Evolutionary conservation across 1,140 invertebrate genomes (phyloP), one percentile per base, ranked within the genome.

Genomic region (Augochlora pura): DNA sequence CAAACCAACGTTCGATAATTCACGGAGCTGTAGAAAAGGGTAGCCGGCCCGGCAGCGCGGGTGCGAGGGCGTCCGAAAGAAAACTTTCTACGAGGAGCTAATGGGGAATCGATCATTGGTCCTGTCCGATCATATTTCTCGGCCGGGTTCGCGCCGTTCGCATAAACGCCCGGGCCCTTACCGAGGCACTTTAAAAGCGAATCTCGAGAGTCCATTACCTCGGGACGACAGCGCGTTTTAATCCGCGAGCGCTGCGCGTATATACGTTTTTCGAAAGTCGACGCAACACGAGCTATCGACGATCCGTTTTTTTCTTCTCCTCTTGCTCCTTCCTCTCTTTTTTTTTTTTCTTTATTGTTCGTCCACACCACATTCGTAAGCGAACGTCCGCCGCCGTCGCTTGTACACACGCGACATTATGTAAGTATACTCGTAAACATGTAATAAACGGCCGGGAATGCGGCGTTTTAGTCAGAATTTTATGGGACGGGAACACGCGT

Each of bases 391-490:
- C n/a, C n/a, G n/a, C 75, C 65, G 25, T 49, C 74, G 21, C 38
- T 18, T 60, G 72, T 76, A 85, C 69, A 67, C 67, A 66, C 66
- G 68, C 76, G n/a, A 52, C 62, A 75, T 85, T 85, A 85, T 77
- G 70, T 85, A 85, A 85, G 74, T 71, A 78, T 32, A 27, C 60
- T 52, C 79, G 70, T 78, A 78, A 77, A 80, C 63, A 38, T 82
- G 74, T 78, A 85, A 82, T 85, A 85, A 85, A 72, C 71, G 74
- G 49, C 59, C 27, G 68, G 60, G 82, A 62, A 77, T 77, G 83
- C 57, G 68, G 59, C 65, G 73, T 85, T 85, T 85, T 82, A 75
- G 83, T 84, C 75, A 60, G 27, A 52, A 81, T 82, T 85, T 85
- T 85, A 85, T 69, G 83, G 72, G 74, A 69, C 69, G 39, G 64